phyloP scores from a whole-genome alignment of 1,140 invertebrate species.

The Bactericera cockerelli region DNA sequence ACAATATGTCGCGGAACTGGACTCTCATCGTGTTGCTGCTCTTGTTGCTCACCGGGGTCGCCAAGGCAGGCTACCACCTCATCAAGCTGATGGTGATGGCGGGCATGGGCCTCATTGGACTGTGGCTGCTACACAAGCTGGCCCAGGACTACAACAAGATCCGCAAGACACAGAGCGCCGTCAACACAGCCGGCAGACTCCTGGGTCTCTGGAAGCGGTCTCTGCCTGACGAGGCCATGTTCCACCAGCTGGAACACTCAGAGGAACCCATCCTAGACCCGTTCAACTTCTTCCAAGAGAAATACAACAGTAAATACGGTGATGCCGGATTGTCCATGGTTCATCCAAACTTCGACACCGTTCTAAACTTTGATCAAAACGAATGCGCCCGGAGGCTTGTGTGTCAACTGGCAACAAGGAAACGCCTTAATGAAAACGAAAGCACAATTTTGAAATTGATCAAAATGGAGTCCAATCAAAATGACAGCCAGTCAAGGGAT shows the following conservation, averaged over 20 bases:
- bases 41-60: conserved; percentile 17
- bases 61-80: conserved; percentile 20
- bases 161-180: conserved; percentile 15
- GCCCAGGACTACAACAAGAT: conserved; percentile 33
- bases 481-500: conserved; percentile 9
- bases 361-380: conserved; percentile 18
- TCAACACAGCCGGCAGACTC: conserved; percentile 13
- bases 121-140: conserved; percentile 33
- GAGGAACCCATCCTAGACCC: background rate
- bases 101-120: conserved; percentile 29
- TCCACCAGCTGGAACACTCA: background rate
- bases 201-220: conserved; percentile 20
- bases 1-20: background rate
- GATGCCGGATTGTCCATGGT: conserved; percentile 15
- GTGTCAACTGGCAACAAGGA: conserved; percentile 20
- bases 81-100: conserved; percentile 27
- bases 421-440: conserved; percentile 17
- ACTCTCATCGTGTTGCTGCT: conserved; percentile 17
- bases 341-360: conserved; percentile 16
- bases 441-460: conserved; percentile 19
- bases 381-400: conserved; percentile 24
- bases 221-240: conserved; percentile 14
- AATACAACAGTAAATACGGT: conserved; percentile 7
- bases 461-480: conserved; percentile 16
- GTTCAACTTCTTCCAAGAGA: background rate